Base-by-base conservation (phyloP, 2,888 invertebrate species). In the Metalampra italica region DNA sequence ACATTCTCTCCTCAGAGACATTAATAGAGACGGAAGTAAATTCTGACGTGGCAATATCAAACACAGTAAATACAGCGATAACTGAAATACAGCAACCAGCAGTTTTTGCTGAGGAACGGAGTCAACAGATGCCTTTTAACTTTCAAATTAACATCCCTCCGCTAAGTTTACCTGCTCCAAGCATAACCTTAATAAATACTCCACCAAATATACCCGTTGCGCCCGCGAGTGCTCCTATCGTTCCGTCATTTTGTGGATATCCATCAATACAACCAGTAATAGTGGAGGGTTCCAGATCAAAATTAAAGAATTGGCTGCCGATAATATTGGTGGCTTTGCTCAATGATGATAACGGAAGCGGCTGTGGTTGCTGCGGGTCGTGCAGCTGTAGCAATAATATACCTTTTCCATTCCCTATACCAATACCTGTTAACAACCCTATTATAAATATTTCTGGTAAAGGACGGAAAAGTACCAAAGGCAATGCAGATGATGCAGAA, bases 111-210 rank as follows among this genome's bases (percentile, higher is more conserved):
- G 45, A 39, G 7, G 36, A 44, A 15, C 22, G 22, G n/a, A 22
- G 29, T 29, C 13, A 14, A 37, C 8, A 34, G 14, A 45, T 56
- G 29, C 80, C 82, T 1, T 54, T 79, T 44, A 73, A 59, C 55
- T 62, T 81, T 12, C 70, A 79, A 53, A 71, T 81, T 29, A 75
- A 71, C 45, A 45, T 80, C 29, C 75, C 80, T 43, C 51, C 74
- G 4, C 63, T 69, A 29, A 62, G 51, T 9, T 45, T 56, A n/a
- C 62, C 69, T 22, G 59, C 68, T 13, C 75, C 78, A 9, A 54
- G 53, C 29, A 59, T 74, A 57, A 62, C 68, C 14, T 51, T 73
- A 1, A 57, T 73, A 1, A 56, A 72, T 13, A 53, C 70, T 9
- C 64, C 66, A 29, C 44, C 57, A 14, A 38, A 51, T 9, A 38